phyloP scores from a whole-genome alignment of 2,888 invertebrate species.

The Synanthedon formicaeformis region DNA sequence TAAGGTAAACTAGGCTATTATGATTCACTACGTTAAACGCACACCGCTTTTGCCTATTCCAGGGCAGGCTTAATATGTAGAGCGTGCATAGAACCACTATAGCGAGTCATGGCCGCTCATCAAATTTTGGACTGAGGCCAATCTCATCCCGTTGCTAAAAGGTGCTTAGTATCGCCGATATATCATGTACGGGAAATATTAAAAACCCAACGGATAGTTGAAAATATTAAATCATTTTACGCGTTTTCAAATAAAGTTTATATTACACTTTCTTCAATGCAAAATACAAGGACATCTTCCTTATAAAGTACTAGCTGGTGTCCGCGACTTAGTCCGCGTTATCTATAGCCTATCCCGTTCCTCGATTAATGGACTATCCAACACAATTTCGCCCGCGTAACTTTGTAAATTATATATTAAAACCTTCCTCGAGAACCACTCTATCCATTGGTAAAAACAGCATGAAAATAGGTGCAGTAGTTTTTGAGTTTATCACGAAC shows the following conservation, averaged over 20 bases:
- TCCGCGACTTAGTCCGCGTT: no score
- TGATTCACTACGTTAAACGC: neutral
- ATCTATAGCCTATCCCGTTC: no score
- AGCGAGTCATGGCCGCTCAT: slow-evolving; percentile 3
- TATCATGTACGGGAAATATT: slow-evolving; percentile 10
- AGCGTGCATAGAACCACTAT: neutral
- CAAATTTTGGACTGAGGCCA: slow-evolving; percentile 13
- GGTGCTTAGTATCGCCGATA: slow-evolving; percentile 19
- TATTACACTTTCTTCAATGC: no score
- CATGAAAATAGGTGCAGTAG: no score
- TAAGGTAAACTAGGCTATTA: neutral
- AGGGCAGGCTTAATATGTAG: neutral
- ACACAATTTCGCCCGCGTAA: no score
- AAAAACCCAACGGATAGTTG: neutral
- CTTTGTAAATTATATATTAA: no score
- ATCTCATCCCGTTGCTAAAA: slow-evolving; percentile 18
- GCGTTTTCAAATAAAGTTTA: slow-evolving; percentile 2
- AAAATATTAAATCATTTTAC: neutral
- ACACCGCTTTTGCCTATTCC: neutral
- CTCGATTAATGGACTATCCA: no score
- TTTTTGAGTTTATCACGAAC: no score
- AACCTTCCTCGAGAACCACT: no score
- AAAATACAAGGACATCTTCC: no score
- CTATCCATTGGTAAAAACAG: no score
- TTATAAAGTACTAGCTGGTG: no score